Conservation (phyloP, 2,888 invertebrate genomes). For the Flexamia atlantica region DNA sequence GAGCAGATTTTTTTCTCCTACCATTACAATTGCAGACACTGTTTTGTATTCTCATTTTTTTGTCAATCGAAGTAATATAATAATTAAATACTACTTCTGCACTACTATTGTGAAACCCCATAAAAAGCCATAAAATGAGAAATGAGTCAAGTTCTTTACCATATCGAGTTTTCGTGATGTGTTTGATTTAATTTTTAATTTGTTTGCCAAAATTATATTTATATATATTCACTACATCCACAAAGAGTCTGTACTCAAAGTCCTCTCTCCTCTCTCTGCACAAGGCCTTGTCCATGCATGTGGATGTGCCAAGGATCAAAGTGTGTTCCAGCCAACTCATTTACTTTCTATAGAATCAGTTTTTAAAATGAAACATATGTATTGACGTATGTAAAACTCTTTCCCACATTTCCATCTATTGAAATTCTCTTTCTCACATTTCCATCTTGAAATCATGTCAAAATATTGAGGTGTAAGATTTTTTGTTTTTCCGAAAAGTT, state of each 20-base stretch:
- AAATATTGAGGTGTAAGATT: no score
- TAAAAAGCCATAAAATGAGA: neutral
- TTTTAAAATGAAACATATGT: neutral
- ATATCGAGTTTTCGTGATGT: constrained; percentile 66
- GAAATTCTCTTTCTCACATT: no score
- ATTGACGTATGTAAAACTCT: no score
- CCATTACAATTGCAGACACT: no score
- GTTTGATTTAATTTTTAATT: constrained; percentile 66
- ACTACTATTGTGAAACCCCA: no score
- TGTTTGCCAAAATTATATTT: constrained; percentile 59
- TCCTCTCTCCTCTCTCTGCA: constrained; percentile 41
- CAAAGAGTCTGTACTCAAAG: constrained; percentile 60
- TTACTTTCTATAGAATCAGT: neutral
- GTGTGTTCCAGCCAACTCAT: neutral
- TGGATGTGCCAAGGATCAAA: constrained; percentile 50
- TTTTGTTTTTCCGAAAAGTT: no score
- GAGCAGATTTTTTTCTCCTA: no score
- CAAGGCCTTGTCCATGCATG: neutral
- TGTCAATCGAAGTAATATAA: no score
- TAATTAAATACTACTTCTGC: no score
- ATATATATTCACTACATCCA: constrained; percentile 50
- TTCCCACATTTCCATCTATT: no score
- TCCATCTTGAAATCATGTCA: no score
- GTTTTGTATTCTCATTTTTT: no score
- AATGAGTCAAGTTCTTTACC: constrained; percentile 64